Conservation (phyloP, 2,797 vertebrate species). For the Enteromius mattozi region DNA sequence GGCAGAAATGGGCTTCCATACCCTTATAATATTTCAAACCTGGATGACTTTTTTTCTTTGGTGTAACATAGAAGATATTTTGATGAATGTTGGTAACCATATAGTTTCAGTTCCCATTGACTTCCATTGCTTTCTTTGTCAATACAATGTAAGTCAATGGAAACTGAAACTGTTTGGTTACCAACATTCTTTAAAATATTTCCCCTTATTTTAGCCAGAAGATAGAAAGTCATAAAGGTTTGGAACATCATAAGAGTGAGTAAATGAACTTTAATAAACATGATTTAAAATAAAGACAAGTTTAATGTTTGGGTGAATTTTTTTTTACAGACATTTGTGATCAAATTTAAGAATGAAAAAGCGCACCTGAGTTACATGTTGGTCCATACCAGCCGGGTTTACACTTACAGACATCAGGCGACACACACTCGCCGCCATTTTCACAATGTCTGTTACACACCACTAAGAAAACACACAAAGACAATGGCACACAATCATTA, state of each 20-base stretch:
- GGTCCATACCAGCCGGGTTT: slow-evolving; percentile 87
- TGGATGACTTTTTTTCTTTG: not conserved
- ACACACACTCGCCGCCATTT: slow-evolving; percentile 86
- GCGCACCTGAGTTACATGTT: slow-evolving; percentile 87
- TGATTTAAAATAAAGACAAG: not conserved
- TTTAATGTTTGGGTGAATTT: not conserved
- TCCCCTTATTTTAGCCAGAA: not conserved
- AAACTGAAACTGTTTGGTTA: not conserved
- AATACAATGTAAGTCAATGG: not conserved
- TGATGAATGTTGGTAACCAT: not conserved
- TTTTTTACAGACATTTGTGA: not conserved
- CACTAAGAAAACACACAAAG: slow-evolving; percentile 75
- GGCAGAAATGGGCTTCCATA: no score
- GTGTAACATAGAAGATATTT: not conserved
- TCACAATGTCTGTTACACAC: slow-evolving; percentile 94
- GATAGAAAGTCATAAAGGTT: not conserved
- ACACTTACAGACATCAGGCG: slow-evolving; percentile 87
- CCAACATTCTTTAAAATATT: not conserved
- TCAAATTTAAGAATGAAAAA: not conserved
- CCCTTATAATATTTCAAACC: not conserved
- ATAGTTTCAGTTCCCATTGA: not conserved
- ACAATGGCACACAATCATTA: not conserved
- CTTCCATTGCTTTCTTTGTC: not conserved
- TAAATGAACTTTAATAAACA: not conserved
- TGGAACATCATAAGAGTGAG: not conserved